phyloP scores from a whole-genome alignment of 2,888 invertebrate genomes.

The Hypomecis atomaria region DNA sequence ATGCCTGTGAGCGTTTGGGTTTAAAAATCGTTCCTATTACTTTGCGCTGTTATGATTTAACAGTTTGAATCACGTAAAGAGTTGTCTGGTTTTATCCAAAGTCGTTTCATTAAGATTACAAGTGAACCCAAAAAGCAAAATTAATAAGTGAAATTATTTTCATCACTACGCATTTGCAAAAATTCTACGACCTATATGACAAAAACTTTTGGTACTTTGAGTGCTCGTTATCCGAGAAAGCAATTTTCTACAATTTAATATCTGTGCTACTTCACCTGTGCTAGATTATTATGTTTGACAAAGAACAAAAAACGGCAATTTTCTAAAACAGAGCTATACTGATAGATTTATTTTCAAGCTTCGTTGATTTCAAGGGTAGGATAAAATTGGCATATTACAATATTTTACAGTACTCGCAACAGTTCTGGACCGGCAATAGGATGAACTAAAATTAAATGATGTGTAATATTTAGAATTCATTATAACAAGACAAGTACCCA shows the following conservation, averaged over 20 bases:
- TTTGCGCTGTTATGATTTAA: no score
- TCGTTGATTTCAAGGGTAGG: not conserved
- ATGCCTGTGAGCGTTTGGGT: no score
- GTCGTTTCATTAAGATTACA: no score
- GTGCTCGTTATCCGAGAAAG: constrained; percentile 58
- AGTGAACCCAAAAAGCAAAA: not conserved
- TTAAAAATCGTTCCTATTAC: no score
- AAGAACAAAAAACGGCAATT: constrained; percentile 21
- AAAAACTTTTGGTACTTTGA: constrained; percentile 43
- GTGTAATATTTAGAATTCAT: no score
- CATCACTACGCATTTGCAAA: constrained; percentile 46
- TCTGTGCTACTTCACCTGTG: constrained; percentile 49
- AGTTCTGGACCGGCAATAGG: no score
- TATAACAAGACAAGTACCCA: no score
- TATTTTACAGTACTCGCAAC: no score
- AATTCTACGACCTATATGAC: constrained; percentile 45
- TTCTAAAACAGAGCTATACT: not conserved
- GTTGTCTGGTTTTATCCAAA: no score
- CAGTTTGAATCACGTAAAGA: no score
- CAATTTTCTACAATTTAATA: constrained; percentile 68
- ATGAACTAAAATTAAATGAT: no score
- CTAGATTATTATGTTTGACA: constrained; percentile 35
- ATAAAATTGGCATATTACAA: no score
- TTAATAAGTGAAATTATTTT: constrained; percentile 34
- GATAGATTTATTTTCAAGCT: not conserved